phyloP scores from a whole-genome alignment of 1,140 invertebrate species.

The Bombyx mori region ASM3026992v2 NC_085110.1:5992001-5992500 shows the following conservation, averaged over 20 bases:
- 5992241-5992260: not conserved
- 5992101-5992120: constrained; percentile 26
- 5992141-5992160: constrained; percentile 29
- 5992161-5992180: constrained; percentile 53
- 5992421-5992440: too few species aligned
- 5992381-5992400: too few species aligned
- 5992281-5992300: not conserved
- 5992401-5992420: too few species aligned
- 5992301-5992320: not conserved
- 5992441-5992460: too few species aligned
- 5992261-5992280: not conserved
- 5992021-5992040: too few species aligned
- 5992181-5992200: constrained; percentile 53
- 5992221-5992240: not conserved
- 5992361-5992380: too few species aligned
- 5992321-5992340: too few species aligned
- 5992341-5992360: too few species aligned
- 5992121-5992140: constrained; percentile 44
- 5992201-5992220: constrained; percentile 2
- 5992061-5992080: constrained; percentile 22
- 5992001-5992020: too few species aligned
- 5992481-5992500: too few species aligned
- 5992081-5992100: constrained; percentile 27
- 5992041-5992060: not conserved
- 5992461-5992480: too few species aligned